A percentile compares a stretch with the other conserved stretches of the same genome.
Conservation (phyloP, 2,113 vertebrate genomes). For the Turnix velox region DNA sequence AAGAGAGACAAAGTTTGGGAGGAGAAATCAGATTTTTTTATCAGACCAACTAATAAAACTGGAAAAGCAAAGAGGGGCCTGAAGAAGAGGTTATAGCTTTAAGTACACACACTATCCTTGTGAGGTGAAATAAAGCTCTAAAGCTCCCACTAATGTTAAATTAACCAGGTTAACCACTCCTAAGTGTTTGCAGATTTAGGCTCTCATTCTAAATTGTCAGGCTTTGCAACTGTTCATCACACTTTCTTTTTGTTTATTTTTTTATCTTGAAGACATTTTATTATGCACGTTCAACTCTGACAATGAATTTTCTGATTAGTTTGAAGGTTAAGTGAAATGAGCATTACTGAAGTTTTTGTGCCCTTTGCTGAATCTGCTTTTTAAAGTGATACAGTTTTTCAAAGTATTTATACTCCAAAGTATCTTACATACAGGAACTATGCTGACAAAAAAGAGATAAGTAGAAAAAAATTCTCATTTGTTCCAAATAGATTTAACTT, state of each 20-base stretch:
- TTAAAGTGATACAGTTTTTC: constrained; percentile 4
- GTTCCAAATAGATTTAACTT: background rate
- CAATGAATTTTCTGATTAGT: background rate
- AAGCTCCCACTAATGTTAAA: background rate
- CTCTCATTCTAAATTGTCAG: background rate
- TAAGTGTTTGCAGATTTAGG: background rate
- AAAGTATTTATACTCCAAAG: background rate
- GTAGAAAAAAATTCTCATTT: background rate
- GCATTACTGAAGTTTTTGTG: background rate
- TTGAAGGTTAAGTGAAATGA: background rate
- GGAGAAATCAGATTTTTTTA: background rate
- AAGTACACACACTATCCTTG: background rate
- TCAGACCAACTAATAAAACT: background rate
- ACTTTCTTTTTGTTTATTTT: background rate
- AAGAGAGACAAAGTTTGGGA: background rate
- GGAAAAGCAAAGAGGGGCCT: background rate
- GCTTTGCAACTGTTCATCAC: background rate
- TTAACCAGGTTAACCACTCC: background rate
- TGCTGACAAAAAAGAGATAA: background rate
- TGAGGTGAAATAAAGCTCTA: background rate
- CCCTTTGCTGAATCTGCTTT: background rate
- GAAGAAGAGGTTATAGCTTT: background rate
- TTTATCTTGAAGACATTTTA: background rate
- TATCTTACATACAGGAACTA: background rate
- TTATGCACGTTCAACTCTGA: background rate